phyloP scores from a whole-genome alignment of 2,797 vertebrate species.

The Alexandromys oeconomus region DNA sequence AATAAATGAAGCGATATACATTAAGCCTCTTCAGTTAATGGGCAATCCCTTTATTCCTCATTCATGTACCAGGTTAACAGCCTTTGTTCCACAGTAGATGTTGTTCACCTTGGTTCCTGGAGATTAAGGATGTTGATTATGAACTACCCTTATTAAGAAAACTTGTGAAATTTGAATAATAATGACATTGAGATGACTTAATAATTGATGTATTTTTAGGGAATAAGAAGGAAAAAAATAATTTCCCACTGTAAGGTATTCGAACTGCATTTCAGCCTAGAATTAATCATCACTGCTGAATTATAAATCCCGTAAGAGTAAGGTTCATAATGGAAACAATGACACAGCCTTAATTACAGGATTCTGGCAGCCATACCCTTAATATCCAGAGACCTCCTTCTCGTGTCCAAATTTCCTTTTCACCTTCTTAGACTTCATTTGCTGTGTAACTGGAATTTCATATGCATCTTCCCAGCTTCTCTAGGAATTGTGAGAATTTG shows the following conservation, averaged over 20 bases:
- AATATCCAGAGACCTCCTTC: constrained; percentile 80
- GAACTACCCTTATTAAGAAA: background rate
- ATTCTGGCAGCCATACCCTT: constrained; percentile 73
- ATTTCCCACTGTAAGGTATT: constrained; percentile 36
- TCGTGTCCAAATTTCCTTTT: constrained; percentile 69
- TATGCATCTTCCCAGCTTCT: constrained; percentile 66
- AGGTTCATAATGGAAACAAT: constrained; percentile 83
- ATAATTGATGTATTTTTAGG: constrained; percentile 34
- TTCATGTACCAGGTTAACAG: constrained; percentile 2
- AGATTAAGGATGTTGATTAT: constrained; percentile 33
- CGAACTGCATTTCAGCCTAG: constrained; percentile 73
- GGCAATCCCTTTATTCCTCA: background rate
- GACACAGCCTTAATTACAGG: constrained; percentile 80
- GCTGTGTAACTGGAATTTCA: constrained; percentile 77
- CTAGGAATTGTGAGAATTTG: constrained; percentile 68
- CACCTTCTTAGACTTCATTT: constrained; percentile 77
- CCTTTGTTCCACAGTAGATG: background rate
- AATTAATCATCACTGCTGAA: constrained; percentile 74
- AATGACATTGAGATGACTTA: constrained; percentile 32
- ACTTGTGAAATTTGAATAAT: background rate
- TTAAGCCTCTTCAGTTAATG: constrained; percentile 42
- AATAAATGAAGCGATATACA: background rate
- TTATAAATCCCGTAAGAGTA: constrained; percentile 75
- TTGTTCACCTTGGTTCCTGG: background rate
- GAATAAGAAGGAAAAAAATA: background rate